phyloP scores from a whole-genome alignment of 2,797 vertebrate species.

The Gadopsis bispinosus region DNA sequence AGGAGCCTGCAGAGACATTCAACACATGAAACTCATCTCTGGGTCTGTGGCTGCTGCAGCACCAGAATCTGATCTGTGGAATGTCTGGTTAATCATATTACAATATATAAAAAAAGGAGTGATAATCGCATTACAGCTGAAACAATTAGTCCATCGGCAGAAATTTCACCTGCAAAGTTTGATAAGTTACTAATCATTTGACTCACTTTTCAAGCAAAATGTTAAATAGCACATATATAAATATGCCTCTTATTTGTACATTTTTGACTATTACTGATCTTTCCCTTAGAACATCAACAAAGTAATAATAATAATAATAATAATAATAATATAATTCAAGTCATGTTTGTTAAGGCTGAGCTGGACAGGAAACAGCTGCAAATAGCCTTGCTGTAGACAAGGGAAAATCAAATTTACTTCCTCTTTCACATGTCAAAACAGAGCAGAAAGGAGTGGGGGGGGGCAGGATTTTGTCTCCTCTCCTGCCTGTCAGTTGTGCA shows the following conservation, averaged over 20 bases:
- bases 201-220: neutral
- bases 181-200: neutral
- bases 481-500: slow-evolving; percentile 62
- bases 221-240: no score
- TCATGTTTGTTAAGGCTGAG: slow-evolving; percentile 15
- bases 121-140: neutral
- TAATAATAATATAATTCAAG: no score
- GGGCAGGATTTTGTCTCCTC: slow-evolving; percentile 38
- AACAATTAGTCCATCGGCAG: neutral
- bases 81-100: neutral
- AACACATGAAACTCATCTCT: neutral
- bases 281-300: neutral
- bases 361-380: slow-evolving; percentile 46
- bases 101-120: neutral
- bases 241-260: no score
- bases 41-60: neutral
- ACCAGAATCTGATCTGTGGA: neutral
- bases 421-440: slow-evolving; percentile 66
- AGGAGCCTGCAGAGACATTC: slow-evolving; percentile 85
- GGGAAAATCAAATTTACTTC: slow-evolving; percentile 55
- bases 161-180: neutral
- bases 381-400: neutral
- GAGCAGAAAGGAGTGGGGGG: slow-evolving; percentile 11
- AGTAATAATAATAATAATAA: no score
- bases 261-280: neutral